A percentile compares a stretch with the other conserved stretches of the same genome.
Conservation (phyloP, 2,888 invertebrate species). For the Camponotus fellah region DNA sequence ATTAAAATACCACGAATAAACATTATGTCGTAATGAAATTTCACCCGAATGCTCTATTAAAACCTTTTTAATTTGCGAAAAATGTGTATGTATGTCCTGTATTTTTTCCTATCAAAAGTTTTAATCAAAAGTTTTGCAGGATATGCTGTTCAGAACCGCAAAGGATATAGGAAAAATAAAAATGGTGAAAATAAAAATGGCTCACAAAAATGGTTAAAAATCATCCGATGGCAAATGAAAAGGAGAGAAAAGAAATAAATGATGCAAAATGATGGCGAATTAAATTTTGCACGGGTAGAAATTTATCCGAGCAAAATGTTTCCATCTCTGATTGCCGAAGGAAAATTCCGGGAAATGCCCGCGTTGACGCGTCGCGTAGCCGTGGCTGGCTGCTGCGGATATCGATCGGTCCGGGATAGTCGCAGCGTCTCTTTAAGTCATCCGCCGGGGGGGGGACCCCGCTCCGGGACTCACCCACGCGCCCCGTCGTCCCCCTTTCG, state of each 20-base stretch:
- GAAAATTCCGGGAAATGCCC: slow-evolving; percentile 53
- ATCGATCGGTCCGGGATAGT: slow-evolving; percentile 82
- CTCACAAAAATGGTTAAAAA: background rate
- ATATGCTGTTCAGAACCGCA: background rate
- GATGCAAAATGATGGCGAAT: background rate
- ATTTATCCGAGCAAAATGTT: background rate
- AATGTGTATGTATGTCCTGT: background rate
- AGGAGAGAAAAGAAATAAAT: background rate
- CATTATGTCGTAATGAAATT: background rate
- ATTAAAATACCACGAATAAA: background rate
- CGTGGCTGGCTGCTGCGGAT: slow-evolving; percentile 72
- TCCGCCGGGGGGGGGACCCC: slow-evolving; percentile 70
- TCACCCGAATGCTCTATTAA: background rate
- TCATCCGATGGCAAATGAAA: background rate
- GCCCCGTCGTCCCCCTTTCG: slow-evolving; percentile 62
- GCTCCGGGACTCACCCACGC: slow-evolving; percentile 77
- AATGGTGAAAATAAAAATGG: too few species aligned
- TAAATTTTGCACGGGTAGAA: background rate
- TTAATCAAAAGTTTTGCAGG: background rate
- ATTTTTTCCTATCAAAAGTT: background rate
- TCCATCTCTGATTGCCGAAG: background rate
- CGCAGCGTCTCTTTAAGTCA: slow-evolving; percentile 85
- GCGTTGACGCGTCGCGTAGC: slow-evolving; percentile 54
- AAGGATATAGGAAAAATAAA: too few species aligned
- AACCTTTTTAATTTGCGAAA: background rate